phyloP scores from a whole-genome alignment of 2,888 invertebrate species.

The Zhuqinia jingwanae region DNA sequence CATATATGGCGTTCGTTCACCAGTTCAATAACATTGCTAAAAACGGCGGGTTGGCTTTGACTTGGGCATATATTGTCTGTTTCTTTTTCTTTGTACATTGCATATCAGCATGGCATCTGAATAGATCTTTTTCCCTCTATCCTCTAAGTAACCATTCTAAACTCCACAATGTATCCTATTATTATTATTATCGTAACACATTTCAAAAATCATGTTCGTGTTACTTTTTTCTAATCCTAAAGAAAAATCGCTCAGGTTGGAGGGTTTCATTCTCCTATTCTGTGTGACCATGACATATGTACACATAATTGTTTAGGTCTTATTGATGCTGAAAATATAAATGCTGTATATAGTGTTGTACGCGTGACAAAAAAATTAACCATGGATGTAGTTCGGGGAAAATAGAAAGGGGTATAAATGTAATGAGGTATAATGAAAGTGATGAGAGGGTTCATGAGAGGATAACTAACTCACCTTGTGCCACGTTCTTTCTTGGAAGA shows the following conservation, averaged over 20 bases:
- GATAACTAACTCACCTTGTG: too few relatives aligned
- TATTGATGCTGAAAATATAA: not conserved
- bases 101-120: not conserved
- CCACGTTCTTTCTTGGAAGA: too few relatives aligned
- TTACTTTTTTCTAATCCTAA: not conserved
- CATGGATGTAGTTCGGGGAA: not conserved
- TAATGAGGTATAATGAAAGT: not conserved
- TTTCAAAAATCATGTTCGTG: not conserved
- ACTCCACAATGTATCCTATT: too few relatives aligned
- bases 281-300: not conserved
- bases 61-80: not conserved
- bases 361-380: not conserved
- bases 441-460: not conserved
- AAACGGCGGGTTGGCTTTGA: constrained; percentile 4
- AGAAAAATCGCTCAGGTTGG: not conserved
- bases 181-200: not conserved
- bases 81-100: not conserved
- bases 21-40: not conserved
- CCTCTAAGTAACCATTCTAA: too few relatives aligned
- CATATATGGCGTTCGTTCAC: constrained; percentile 11
- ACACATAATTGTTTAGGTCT: not conserved
- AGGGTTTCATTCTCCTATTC: not conserved
- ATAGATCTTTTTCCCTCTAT: too few relatives aligned
- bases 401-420: not conserved
- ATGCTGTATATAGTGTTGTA: not conserved